Evolutionary conservation across 1,140 invertebrate genomes (phyloP).

Genomic region (Lucilia sericata): DNA sequence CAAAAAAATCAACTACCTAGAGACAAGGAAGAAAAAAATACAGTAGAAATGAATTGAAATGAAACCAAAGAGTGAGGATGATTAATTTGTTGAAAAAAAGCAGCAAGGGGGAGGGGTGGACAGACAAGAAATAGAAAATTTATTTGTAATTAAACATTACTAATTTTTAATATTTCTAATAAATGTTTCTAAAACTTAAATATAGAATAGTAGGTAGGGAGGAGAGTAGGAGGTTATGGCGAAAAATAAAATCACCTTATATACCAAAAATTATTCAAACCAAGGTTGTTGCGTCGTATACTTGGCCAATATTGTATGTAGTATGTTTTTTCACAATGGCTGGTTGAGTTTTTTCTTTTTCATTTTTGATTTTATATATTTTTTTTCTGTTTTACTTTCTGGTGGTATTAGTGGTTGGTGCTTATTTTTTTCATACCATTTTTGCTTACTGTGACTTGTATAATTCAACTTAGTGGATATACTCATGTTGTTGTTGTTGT

Average conservation of each 20-base stretch:
- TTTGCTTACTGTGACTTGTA: constrained; percentile 16
- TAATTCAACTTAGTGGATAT: neutral
- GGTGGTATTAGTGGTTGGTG: neutral
- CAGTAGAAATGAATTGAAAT: constrained; percentile 22
- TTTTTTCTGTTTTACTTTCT: neutral
- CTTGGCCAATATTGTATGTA: constrained; percentile 28
- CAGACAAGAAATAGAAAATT: neutral
- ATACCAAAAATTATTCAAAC: constrained; percentile 25
- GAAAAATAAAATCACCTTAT: neutral
- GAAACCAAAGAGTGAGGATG: constrained; percentile 1
- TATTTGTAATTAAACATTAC: neutral
- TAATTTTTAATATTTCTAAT: neutral
- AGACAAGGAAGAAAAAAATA: neutral
- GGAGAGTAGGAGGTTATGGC: neutral
- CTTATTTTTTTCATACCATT: constrained; percentile 1
- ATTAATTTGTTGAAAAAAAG: constrained; percentile 7
- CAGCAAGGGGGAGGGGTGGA: neutral
- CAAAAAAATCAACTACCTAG: neutral
- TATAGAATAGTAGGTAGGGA: neutral
- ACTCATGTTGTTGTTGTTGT: neutral
- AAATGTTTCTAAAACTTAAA: neutral
- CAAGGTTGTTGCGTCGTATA: constrained; percentile 39
- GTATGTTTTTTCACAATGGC: constrained; percentile 33
- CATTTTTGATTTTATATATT: neutral
- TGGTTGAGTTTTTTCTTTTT: neutral